Base-by-base conservation (phyloP, 2,888 invertebrate genomes). In the Calameuta idolon region DNA sequence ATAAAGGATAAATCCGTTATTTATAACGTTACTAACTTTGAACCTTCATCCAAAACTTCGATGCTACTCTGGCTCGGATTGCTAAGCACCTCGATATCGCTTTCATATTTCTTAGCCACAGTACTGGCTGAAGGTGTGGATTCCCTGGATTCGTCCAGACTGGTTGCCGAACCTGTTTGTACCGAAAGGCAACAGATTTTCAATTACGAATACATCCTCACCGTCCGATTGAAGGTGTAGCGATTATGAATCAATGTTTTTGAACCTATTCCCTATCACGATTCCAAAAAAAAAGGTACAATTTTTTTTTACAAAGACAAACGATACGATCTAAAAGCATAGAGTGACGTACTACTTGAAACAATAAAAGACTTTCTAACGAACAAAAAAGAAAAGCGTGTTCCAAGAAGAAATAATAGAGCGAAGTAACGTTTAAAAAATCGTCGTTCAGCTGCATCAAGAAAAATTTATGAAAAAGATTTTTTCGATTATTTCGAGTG, bases 41-140 rank as follows among this genome's bases (percentile, higher is more conserved):
- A 86, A 74, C 86, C 87, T 78, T 92, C 92, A 77, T 94, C 94
- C 75, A 95, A 88, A 40, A 95, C 94, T 91, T 95, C 95, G 78
- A 95, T 95, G 86, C 95, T 95, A 84, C 95, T 95, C 87, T 94
- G 94, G 90, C 95, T 95, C 23, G 95, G 95, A 91, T 95, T 95
- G 80, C 95, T 95, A 34, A 95, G 92, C 73, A 95, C 93, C 84
- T 95, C 95, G 80, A 95, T 94, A 85, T 95, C 95, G 89, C 95
- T 95, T 85, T 94, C 95, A 80, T 92, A 92, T 79, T 90, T 91
- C 76, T 88, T 90, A 12, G 86, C 86, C 9, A 87, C 79, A 9
- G 87, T 85, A 79, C 88, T 88, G 30, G 85, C 82, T n/a, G 90
- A 90, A 33, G 91, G 91, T 1, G 91, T 91, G 3, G 91, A 91